Conservation (phyloP, 1,140 invertebrate genomes). For the Penaeus vannamei region DNA sequence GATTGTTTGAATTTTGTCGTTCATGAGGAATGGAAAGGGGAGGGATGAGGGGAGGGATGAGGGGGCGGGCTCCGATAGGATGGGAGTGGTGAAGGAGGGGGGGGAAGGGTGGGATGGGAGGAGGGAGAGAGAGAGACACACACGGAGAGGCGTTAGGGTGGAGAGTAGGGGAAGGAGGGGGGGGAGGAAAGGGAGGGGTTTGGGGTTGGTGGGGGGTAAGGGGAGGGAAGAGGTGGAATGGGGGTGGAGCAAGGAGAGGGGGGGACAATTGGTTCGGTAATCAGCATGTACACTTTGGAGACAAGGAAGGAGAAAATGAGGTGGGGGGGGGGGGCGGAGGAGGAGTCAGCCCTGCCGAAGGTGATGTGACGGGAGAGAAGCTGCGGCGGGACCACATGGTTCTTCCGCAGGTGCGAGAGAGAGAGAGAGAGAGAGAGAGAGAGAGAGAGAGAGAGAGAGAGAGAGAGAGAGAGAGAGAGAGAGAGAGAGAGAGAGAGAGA, state of each 20-base stretch:
- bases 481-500: no score
- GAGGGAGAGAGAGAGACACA: no score
- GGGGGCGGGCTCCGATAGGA: slow-evolving; percentile 1
- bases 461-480: no score
- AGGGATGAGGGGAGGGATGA: background rate
- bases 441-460: no score
- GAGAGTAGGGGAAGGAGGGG: background rate
- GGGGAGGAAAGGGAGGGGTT: slow-evolving; percentile 7
- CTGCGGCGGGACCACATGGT: no score
- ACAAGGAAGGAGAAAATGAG: slow-evolving; percentile 56
- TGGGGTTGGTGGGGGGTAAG: background rate
- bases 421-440: no score
- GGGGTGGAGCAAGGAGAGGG: slow-evolving; percentile 15
- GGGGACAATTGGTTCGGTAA: slow-evolving; percentile 63
- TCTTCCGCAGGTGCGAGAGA: no score
- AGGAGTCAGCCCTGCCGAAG: slow-evolving; percentile 45
- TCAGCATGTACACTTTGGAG: slow-evolving; percentile 64
- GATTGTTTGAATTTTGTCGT: slow-evolving; percentile 65
- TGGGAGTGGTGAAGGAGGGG: background rate
- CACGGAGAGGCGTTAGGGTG: slow-evolving; percentile 11
- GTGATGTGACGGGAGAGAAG: no score
- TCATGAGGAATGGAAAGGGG: slow-evolving; percentile 58
- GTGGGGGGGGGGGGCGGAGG: slow-evolving; percentile 47
- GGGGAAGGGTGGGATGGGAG: slow-evolving; percentile 12
- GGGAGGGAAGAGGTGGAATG: background rate